Base-by-base conservation (phyloP, 2,888 invertebrate species). In the Scaeva pyrastri region DNA sequence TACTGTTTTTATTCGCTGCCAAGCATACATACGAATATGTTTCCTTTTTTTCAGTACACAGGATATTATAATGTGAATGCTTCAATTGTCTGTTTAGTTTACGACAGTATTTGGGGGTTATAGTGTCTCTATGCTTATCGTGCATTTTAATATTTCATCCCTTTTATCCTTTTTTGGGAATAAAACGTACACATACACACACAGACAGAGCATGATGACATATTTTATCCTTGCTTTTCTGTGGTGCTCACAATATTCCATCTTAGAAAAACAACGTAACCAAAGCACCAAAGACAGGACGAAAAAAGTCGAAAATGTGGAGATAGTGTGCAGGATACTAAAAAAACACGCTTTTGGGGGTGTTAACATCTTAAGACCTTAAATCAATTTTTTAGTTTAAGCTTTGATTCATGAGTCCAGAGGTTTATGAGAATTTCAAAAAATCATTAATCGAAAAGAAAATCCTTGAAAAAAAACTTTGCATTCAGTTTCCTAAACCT, bases 11-110 rank as follows among this genome's bases (percentile, higher is more conserved):
- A n/a, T n/a, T 31, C 31, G 31, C 21, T 43, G 12, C 55, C 16
- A 62, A 58, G 60, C 72, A 85, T 82, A n/a, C n/a, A n/a, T n/a
- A n/a, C n/a, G n/a, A n/a, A n/a, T n/a, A 81, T 82, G 76, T 56
- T 79, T 19, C 10, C 0, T 66, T 26, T 66, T 48, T 16, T 19
- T 21, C 39, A 19, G 11, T 50, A 41, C 16, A 7, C n/a, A 55
- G 64, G 26, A 50, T 70, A 64, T 52, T 76, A 55, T 56, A 50
- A 77, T 79, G 41, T 79, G 64, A 60, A 41, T 39, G 26, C 36
- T 85, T 66, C 71, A 66, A 72, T 76, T 81, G 85, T 77, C 56
- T 79, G 68, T 84, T 84, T 71, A 71, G 74, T 79, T 84, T 84
- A 84, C 70, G 48, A 84, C 74, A 81, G 60, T 45, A 45, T 43